Evolutionary conservation across 2,797 vertebrate species (phyloP).

Genomic region (Mus spretus): DNA sequence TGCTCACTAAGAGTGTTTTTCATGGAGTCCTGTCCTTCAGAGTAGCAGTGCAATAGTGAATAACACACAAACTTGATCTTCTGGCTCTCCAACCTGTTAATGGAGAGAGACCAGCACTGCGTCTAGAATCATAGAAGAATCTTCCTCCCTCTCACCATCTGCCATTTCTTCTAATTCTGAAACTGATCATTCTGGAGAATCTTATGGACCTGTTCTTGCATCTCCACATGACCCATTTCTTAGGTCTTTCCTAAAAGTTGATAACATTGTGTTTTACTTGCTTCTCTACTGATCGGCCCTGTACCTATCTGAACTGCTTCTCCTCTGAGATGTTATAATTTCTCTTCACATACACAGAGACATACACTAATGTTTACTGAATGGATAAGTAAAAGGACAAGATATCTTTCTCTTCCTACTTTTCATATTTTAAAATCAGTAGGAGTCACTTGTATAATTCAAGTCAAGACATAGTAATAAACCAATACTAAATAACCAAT

Average conservation of each 20-base stretch:
- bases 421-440: not conserved
- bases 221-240: not conserved
- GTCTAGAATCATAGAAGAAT: not conserved
- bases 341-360: not conserved
- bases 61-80: constrained; percentile 3
- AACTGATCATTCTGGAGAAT: not conserved
- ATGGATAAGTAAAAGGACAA: not conserved
- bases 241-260: not conserved
- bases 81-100: constrained; percentile 1
- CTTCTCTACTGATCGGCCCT: not conserved
- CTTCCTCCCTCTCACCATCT: not conserved
- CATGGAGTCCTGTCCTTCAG: not conserved
- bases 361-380: not conserved
- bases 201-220: not conserved
- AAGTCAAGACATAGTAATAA: not conserved
- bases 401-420: not conserved
- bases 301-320: not conserved
- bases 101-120: not conserved
- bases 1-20: not conserved
- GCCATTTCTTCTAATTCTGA: not conserved
- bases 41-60: not conserved
- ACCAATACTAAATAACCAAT: not conserved
- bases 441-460: not conserved
- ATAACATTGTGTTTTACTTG: not conserved
- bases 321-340: not conserved